phyloP scores from a whole-genome alignment of 2,888 invertebrate species.

The Beris morrisii region DNA sequence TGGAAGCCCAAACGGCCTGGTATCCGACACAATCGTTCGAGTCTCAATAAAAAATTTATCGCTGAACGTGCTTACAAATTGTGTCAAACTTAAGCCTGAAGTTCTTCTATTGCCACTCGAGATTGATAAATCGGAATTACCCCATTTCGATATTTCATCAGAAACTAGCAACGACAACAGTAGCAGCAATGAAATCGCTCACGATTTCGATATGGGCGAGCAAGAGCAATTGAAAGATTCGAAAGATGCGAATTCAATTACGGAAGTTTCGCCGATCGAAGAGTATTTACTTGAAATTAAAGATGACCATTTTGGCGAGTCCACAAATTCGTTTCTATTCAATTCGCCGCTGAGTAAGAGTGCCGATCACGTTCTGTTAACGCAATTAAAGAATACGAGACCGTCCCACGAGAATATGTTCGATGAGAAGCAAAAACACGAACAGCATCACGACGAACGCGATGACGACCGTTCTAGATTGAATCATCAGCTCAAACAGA shows the following conservation, averaged over 20 bases:
- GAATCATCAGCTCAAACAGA: conserved; percentile 39
- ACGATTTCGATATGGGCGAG: conserved; percentile 39
- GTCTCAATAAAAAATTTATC: conserved; percentile 91
- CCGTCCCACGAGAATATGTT: conserved; percentile 1
- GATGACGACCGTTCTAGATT: conserved; percentile 31
- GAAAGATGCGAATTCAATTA: conserved; percentile 25
- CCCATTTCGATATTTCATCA: background rate
- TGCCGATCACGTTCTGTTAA: conserved; percentile 47
- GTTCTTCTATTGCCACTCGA: conserved; percentile 68
- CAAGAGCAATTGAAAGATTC: conserved; percentile 41
- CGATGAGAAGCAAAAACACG: conserved; percentile 1
- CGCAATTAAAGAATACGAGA: conserved; percentile 14
- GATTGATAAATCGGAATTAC: conserved; percentile 57
- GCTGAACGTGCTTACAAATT: conserved; percentile 74
- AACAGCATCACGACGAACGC: background rate
- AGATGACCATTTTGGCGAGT: conserved; percentile 66
- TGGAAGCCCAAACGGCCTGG: conserved; percentile 59
- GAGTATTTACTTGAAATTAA: conserved; percentile 60
- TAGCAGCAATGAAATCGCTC: conserved; percentile 10
- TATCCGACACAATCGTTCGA: conserved; percentile 74
- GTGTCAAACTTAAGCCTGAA: conserved; percentile 73
- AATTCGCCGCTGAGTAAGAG: conserved; percentile 49
- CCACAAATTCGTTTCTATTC: conserved; percentile 49
- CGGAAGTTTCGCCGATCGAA: conserved; percentile 26
- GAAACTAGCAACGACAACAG: conserved; percentile 33